Conservation (phyloP, 2,797 vertebrate genomes). For the Menidia menidia region DNA sequence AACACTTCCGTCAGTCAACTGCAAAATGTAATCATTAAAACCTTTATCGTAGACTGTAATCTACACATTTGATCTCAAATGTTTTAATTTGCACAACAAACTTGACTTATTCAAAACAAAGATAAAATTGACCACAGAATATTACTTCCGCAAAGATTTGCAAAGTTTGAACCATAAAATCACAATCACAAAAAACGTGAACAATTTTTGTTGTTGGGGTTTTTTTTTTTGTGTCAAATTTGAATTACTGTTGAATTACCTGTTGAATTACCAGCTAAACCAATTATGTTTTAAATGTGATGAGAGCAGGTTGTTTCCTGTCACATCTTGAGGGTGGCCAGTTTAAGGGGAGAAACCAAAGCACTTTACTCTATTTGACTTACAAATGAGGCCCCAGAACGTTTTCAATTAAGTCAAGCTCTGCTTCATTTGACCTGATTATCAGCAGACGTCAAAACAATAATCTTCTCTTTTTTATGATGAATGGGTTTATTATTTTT, state of each 20-base stretch:
- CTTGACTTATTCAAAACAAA: too few relatives aligned
- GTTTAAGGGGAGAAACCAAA: not conserved
- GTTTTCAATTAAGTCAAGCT: constrained; percentile 64
- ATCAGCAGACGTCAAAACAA: constrained; percentile 46
- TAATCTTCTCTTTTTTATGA: constrained; percentile 28
- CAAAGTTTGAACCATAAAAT: too few relatives aligned
- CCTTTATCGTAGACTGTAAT: too few relatives aligned
- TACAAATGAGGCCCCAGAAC: constrained; percentile 46
- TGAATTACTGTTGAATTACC: not conserved
- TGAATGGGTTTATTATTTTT: constrained; percentile 34
- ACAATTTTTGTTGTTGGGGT: too few relatives aligned
- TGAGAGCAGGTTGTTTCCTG: not conserved
- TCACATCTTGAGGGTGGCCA: not conserved
- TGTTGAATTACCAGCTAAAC: not conserved
- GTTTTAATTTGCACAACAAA: too few relatives aligned
- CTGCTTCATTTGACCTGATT: constrained; percentile 64
- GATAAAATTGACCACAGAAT: too few relatives aligned
- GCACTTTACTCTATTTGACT: not conserved
- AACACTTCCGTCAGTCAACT: too few relatives aligned
- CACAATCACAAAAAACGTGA: too few relatives aligned
- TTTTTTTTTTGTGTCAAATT: too few relatives aligned
- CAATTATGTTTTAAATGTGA: not conserved
- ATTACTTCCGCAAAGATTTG: too few relatives aligned
- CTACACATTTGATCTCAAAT: too few relatives aligned
- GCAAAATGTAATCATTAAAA: too few relatives aligned